These are phyloP conservation scores for Fringilla coelebs DNA, from an alignment of 2,797 vertebrate genomes.

Conservation along the genomic window DNA sequence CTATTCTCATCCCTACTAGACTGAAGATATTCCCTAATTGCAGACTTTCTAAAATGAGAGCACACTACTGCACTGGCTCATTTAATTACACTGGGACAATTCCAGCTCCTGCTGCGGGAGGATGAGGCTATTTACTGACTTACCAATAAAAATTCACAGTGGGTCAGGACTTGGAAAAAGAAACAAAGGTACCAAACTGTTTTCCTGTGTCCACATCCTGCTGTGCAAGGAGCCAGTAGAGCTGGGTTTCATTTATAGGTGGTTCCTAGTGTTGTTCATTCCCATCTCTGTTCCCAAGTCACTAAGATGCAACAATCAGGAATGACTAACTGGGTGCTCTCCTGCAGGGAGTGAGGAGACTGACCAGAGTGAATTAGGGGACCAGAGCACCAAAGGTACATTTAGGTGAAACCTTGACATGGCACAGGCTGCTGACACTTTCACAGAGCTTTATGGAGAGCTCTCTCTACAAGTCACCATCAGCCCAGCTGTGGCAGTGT, in stretches of 20 bases:
- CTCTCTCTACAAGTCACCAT: neutral
- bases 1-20: neutral
- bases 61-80: neutral
- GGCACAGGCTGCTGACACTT: neutral
- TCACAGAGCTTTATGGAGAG: neutral
- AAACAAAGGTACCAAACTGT: neutral
- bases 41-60: neutral
- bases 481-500: neutral
- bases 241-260: neutral
- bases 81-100: neutral
- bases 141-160: slow-evolving; percentile 19
- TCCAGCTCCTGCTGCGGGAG: neutral
- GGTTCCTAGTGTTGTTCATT: neutral
- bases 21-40: neutral
- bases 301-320: neutral
- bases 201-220: neutral
- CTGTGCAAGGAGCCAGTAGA: neutral
- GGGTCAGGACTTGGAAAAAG: neutral
- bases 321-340: neutral
- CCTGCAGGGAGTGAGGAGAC: neutral
- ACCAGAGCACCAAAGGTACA: neutral
- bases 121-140: neutral
- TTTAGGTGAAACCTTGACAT: neutral
- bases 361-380: neutral
- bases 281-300: neutral